Evolutionary conservation across 2,888 invertebrate genomes (phyloP), one percentile per base, ranked within the genome.

Genomic region (Ernsta delagoae): DNA sequence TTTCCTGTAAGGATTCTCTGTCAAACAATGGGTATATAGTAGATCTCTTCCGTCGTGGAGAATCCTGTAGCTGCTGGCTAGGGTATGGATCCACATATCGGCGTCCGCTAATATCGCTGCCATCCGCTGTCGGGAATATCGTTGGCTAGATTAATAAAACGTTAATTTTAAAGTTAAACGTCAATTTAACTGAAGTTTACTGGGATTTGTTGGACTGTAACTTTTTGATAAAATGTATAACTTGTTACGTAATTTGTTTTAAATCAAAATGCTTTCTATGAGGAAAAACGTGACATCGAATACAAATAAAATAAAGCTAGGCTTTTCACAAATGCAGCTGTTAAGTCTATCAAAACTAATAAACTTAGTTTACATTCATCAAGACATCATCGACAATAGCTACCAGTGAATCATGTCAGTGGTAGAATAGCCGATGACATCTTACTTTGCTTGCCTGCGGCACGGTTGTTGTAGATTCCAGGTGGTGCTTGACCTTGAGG

Each of bases 91-190:
- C 92, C 77, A 93, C 90, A 78, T 87, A 93, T 68, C 92, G 85
- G 66, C 92, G 78, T 73, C 86, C 86, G 70, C 82, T 90, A 84
- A 90, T 87, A 84, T 92, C 91, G 83, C 78, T 90, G 86, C 89
- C 90, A 85, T 93, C 92, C 88, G 86, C 92, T 92, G 90, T 91
- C 85, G 86, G 87, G 85, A 87, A 89, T 86, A 89, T 86, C 82
- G 86, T 84, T 87, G 81, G 84, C 89, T 88, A 83, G 75, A 86
- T 89, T 89, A 88, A 86, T 88, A 80, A 88, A 89, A 84, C 79
- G 77, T 78, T 71, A 63, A 53, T 70, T 66, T 59, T 59, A 43
- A 53, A 63, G 9, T 43, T 43, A 59, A 5, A 61, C 9, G n/a
- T n/a, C 31, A 34, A 34, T 56, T 61, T 48, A 5, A n/a, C 45